Evolutionary conservation across 2,888 invertebrate genomes (phyloP).

Genomic region (Nomada fucata): DNA sequence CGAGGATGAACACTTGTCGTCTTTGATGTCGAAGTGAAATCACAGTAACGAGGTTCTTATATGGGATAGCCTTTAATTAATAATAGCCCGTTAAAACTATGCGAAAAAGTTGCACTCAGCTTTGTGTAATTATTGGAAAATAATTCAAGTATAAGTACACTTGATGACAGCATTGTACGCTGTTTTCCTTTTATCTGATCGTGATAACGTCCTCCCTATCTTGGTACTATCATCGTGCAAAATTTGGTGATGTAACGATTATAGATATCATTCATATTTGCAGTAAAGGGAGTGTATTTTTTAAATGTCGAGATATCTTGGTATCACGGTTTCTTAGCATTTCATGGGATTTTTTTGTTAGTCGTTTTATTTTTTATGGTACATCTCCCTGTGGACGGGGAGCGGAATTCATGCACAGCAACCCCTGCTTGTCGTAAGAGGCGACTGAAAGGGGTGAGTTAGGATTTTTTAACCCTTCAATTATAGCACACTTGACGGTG

Average conservation of each 20-base stretch:
- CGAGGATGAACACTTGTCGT: too few relatives aligned
- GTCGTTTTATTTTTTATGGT: not conserved
- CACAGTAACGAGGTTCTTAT: too few relatives aligned
- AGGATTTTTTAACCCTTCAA: too few relatives aligned
- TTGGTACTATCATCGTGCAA: not conserved
- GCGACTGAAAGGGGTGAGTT: not conserved
- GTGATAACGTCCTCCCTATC: not conserved
- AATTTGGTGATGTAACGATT: not conserved
- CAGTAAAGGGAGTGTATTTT: not conserved
- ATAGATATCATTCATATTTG: not conserved
- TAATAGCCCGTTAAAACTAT: too few relatives aligned
- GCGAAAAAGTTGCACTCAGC: too few relatives aligned
- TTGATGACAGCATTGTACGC: slow-evolving; percentile 23
- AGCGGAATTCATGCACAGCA: not conserved
- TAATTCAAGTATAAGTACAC: not conserved
- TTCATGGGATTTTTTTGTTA: not conserved
- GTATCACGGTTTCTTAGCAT: not conserved
- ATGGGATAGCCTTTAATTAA: too few relatives aligned
- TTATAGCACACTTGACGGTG: too few relatives aligned
- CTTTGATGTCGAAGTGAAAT: too few relatives aligned
- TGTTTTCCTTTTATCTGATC: slow-evolving; percentile 9
- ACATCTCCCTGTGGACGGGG: not conserved
- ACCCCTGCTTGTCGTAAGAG: not conserved
- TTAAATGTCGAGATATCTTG: not conserved
- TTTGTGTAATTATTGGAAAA: too few relatives aligned